Conservation (phyloP, 2,797 vertebrate species). For the Chaetodon trifasciatus region DNA sequence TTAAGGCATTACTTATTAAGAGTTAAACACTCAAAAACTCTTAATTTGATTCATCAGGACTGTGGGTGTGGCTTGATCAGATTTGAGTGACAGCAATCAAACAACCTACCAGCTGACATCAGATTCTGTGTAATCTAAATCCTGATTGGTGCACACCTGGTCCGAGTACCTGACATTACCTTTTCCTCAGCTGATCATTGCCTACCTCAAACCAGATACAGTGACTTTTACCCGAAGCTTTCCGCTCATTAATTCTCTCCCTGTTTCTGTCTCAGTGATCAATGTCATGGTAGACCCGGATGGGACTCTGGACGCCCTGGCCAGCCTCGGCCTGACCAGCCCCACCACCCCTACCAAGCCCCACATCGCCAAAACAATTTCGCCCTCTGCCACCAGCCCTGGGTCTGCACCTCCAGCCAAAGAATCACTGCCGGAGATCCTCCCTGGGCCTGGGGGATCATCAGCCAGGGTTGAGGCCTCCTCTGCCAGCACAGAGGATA, state of each 20-base stretch:
- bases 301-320: conserved; percentile 94
- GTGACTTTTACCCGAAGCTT: background rate
- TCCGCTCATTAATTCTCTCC: background rate
- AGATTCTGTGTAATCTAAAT: background rate
- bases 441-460: conserved; percentile 73
- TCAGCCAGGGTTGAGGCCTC: conserved; percentile 72
- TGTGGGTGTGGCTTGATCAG: background rate
- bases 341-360: conserved; percentile 86
- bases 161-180: background rate
- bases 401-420: conserved; percentile 77
- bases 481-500: conserved; percentile 78
- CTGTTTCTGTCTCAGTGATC: conserved; percentile 86
- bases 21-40: too few relatives aligned
- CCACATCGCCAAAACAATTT: conserved; percentile 51
- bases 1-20: too few relatives aligned
- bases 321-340: conserved; percentile 89
- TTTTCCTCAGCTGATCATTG: background rate
- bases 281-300: conserved; percentile 99
- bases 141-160: background rate
- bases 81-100: too few relatives aligned
- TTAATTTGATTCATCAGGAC: too few relatives aligned
- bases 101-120: background rate
- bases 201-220: background rate
- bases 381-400: conserved; percentile 76
- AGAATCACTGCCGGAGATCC: conserved; percentile 73